These are phyloP conservation scores for Trachelipus rathkii DNA, from an alignment of 1,140 invertebrate genomes.

Conservation along the genomic window DNA sequence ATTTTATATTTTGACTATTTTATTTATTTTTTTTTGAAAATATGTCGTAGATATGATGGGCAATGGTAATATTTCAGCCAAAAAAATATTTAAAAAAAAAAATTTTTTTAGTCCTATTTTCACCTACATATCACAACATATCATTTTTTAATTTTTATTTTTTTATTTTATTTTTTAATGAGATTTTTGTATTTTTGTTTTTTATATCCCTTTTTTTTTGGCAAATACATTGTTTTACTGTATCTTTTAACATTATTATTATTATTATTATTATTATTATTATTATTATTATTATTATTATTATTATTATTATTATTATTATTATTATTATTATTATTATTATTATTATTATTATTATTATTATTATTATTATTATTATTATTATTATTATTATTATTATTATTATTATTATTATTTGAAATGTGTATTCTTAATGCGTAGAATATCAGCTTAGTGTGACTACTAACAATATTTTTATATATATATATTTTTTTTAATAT, in stretches of 20 bases:
- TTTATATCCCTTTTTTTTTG: conserved; percentile 21
- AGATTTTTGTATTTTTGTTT: conserved; percentile 6
- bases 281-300: no score
- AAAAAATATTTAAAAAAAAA: neutral
- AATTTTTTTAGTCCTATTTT: neutral
- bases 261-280: no score
- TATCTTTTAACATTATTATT: conserved; percentile 1
- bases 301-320: no score
- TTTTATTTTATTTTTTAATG: conserved; percentile 10
- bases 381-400: no score
- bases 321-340: no score
- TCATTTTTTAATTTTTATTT: conserved; percentile 17
- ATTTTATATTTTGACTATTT: neutral
- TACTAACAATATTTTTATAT: no score
- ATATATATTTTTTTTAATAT: no score
- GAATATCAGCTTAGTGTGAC: no score
- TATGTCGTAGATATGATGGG: conserved; percentile 1
- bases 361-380: no score
- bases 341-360: no score
- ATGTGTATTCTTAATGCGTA: no score
- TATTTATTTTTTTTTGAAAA: neutral
- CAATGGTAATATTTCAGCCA: neutral
- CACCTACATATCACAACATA: neutral
- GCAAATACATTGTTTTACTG: neutral
- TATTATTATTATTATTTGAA: no score